phyloP scores from a whole-genome alignment of 2,797 vertebrate genomes.

The Darevskia mixta region DNA sequence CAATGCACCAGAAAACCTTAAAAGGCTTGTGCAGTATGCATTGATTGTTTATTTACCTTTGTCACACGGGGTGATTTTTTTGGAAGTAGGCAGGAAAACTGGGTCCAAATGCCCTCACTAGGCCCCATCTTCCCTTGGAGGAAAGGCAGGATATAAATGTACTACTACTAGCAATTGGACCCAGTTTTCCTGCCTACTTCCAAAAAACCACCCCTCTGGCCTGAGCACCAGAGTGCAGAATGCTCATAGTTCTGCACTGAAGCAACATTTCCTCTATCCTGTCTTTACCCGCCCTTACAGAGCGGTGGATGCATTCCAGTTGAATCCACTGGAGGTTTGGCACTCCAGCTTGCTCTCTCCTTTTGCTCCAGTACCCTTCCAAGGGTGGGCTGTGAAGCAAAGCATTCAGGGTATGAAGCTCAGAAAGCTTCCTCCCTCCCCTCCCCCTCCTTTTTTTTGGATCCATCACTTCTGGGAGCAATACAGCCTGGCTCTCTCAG shows the following conservation, averaged over 20 bases:
- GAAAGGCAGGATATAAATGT: no score
- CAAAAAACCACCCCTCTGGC: neutral
- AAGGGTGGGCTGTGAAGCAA: no score
- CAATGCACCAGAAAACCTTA: neutral
- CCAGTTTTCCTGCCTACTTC: neutral
- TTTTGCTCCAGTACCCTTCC: neutral
- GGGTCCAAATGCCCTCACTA: no score
- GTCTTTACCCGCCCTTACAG: neutral
- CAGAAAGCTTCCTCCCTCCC: neutral
- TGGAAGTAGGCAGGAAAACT: no score
- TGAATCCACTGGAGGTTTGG: neutral
- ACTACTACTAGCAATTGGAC: no score
- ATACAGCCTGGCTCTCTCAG: neutral
- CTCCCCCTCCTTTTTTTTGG: neutral
- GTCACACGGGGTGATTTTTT: no score
- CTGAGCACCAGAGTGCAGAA: neutral
- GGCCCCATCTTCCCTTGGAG: no score
- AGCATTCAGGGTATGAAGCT: neutral
- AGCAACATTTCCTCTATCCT: neutral
- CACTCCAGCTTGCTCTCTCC: neutral
- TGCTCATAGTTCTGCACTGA: neutral
- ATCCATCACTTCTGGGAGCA: neutral
- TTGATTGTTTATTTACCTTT: no score
- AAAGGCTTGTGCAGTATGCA: neutral
- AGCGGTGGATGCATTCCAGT: neutral